Conservation (phyloP, 2,888 invertebrate genomes). For the Lycophotia porphyrea region DNA sequence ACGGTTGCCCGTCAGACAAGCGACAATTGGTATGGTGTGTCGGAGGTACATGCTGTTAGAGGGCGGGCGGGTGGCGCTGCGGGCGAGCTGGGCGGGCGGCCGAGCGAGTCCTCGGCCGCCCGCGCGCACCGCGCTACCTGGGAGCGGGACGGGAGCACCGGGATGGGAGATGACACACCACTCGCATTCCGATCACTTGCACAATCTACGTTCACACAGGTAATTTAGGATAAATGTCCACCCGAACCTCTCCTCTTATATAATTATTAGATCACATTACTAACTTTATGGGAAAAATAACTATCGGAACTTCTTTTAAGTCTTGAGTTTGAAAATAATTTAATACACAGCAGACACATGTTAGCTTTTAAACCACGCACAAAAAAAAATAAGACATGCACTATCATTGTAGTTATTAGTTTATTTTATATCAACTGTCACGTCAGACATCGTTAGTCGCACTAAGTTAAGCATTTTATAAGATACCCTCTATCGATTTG, state of each 20-base stretch:
- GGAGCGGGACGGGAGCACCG: conserved; percentile 70
- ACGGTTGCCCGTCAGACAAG: conserved; percentile 91
- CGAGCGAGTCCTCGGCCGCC: conserved; percentile 72
- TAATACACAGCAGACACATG: conserved; percentile 81
- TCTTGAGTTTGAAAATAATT: conserved; percentile 78
- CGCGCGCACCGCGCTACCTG: conserved; percentile 68
- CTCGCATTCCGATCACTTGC: conserved; percentile 71
- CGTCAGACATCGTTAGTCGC: conserved; percentile 59
- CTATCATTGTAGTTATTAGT: conserved; percentile 76
- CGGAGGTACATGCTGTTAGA: conserved; percentile 89
- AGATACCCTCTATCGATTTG: conserved; percentile 53
- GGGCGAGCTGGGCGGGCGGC: conserved; percentile 77
- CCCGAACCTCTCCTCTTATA: conserved; percentile 80
- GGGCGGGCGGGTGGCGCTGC: conserved; percentile 84
- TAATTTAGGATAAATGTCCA: conserved; percentile 82
- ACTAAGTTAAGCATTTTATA: conserved; percentile 31
- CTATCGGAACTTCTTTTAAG: conserved; percentile 72
- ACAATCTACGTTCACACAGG: conserved; percentile 73
- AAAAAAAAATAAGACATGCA: conserved; percentile 83
- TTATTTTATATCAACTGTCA: conserved; percentile 67
- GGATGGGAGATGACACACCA: conserved; percentile 69
- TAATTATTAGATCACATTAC: conserved; percentile 69
- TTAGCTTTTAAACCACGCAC: conserved; percentile 81
- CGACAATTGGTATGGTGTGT: conserved; percentile 90
- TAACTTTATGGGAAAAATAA: conserved; percentile 74